Conservation (phyloP, 2,113 vertebrate genomes). For the Lasiurus cinereus region DNA sequence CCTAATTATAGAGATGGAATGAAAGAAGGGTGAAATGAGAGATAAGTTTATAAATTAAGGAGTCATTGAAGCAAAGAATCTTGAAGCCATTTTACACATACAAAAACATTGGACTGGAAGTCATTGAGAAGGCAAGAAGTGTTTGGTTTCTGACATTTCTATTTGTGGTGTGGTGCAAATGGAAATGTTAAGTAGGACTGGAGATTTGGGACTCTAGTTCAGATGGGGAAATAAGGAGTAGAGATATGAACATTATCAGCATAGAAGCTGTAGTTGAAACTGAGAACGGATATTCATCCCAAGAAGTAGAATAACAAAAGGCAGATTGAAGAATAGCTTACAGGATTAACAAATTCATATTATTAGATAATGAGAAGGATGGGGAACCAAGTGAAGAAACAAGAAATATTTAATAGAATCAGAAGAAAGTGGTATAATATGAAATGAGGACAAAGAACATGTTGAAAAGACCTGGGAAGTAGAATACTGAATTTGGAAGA, state of each 20-base stretch:
- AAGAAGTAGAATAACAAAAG: not conserved
- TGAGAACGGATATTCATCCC: not conserved
- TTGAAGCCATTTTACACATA: not conserved
- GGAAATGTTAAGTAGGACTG: not conserved
- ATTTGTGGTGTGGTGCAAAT: not conserved
- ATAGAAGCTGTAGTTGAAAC: not conserved
- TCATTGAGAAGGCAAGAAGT: not conserved
- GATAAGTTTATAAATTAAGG: not conserved
- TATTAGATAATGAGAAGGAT: not conserved
- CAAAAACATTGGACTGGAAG: not conserved
- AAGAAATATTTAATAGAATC: not conserved
- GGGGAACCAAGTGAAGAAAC: not conserved
- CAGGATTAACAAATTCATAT: not conserved
- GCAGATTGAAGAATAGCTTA: not conserved
- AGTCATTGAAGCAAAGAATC: not conserved
- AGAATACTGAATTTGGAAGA: not conserved
- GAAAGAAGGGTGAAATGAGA: not conserved
- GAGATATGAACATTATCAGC: not conserved
- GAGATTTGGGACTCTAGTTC: not conserved
- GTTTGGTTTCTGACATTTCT: not conserved
- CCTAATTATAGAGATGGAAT: not conserved
- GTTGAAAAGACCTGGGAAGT: not conserved
- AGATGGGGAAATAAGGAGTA: not conserved
- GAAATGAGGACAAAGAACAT: slow-evolving; percentile 8
- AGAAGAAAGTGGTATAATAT: not conserved